Evolutionary conservation across 2,888 invertebrate genomes (phyloP).

Genomic region (Leptopilina drosophilae): DNA sequence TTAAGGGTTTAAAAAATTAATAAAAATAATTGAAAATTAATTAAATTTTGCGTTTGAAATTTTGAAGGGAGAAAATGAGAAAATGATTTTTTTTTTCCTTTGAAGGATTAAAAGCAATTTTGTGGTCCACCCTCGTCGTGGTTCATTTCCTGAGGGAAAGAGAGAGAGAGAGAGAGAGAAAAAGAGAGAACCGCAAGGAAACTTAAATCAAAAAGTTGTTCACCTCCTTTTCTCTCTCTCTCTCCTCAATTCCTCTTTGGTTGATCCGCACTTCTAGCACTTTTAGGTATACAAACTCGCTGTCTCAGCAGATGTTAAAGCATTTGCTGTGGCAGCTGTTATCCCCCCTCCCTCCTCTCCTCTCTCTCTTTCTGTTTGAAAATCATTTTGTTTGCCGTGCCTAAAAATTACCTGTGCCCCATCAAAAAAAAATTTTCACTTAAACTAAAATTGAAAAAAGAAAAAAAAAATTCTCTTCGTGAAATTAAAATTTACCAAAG

Average conservation of each 20-base stretch:
- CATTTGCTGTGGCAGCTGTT: conserved; percentile 74
- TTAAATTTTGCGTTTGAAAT: no score
- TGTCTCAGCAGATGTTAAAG: conserved; percentile 73
- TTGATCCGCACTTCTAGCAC: conserved; percentile 22
- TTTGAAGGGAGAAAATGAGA: not conserved
- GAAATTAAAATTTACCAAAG: conserved; percentile 12
- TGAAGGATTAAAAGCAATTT: not conserved
- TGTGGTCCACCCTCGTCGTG: not conserved
- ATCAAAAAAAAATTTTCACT: no score
- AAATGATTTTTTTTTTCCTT: not conserved
- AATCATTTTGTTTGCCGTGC: no score
- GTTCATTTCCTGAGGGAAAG: conserved; percentile 6
- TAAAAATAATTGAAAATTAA: no score
- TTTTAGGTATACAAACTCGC: conserved; percentile 22
- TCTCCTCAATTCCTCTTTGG: conserved; percentile 46
- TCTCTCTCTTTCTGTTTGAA: not conserved
- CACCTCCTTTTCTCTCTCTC: conserved; percentile 44
- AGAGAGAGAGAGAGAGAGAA: not conserved
- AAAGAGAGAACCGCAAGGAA: not conserved
- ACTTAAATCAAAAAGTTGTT: conserved; percentile 34
- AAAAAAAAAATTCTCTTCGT: no score
- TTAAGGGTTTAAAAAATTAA: no score
- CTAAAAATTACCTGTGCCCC: no score
- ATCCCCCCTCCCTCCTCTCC: conserved; percentile 50
- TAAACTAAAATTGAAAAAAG: no score